Evolutionary conservation across 2,888 invertebrate species (phyloP).

Genomic region (Drosophila affinis): DNA sequence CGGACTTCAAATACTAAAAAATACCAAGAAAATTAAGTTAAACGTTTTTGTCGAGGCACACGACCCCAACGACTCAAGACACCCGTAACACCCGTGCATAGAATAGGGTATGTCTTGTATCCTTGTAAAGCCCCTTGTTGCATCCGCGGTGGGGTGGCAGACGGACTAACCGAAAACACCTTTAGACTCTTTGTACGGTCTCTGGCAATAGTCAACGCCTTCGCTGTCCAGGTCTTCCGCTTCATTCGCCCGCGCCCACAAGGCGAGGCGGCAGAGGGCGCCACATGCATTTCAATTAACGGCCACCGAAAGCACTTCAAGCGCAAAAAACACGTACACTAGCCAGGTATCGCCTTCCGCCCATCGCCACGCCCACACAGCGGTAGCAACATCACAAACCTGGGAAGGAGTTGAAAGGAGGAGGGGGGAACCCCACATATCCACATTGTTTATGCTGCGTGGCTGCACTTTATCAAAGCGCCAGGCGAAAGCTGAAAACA

Average conservation of each 20-base stretch:
- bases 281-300: conserved; percentile 78
- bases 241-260: not conserved
- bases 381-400: not conserved
- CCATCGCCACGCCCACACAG: conserved; percentile 31
- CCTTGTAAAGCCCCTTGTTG: not conserved
- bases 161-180: conserved; percentile 27
- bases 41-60: not conserved
- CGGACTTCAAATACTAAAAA: no score
- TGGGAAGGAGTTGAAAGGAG: not conserved
- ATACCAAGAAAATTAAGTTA: no score
- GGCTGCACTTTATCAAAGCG: conserved; percentile 77
- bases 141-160: not conserved
- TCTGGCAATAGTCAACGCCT: conserved; percentile 40
- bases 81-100: not conserved
- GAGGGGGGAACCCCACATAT: conserved; percentile 31
- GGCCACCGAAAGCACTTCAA: conserved; percentile 73
- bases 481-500: conserved; percentile 63
- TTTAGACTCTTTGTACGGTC: conserved; percentile 26
- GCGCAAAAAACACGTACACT: conserved; percentile 73
- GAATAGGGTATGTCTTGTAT: not conserved
- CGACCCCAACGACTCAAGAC: not conserved
- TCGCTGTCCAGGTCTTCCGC: conserved; percentile 12
- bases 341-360: conserved; percentile 24
- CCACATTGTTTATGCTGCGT: conserved; percentile 75
- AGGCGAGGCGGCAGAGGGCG: conserved; percentile 43